These are phyloP conservation scores for Cheirogaleus medius DNA, from an alignment of 2,113 vertebrate species.

Conservation along the genomic window DNA sequence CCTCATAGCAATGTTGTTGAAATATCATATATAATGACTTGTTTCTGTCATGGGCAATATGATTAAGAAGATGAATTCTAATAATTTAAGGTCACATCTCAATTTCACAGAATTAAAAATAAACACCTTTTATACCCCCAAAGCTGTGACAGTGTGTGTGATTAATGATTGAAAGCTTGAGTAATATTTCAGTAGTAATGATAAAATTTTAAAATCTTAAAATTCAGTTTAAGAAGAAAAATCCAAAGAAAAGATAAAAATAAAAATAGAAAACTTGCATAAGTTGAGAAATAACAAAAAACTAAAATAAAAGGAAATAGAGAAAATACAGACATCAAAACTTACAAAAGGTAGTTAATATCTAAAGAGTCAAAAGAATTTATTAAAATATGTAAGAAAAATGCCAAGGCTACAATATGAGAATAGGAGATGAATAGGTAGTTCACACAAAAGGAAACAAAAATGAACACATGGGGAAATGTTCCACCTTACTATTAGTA, in stretches of 20 bases:
- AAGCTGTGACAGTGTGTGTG: neutral
- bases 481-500: neutral
- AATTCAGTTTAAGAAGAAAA: slow-evolving; percentile 27
- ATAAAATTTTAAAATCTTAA: slow-evolving; percentile 13
- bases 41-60: slow-evolving; percentile 17
- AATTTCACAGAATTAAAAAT: slow-evolving; percentile 59
- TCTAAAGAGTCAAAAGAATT: neutral
- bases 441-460: neutral
- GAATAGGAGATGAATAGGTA: neutral
- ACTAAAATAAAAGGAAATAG: neutral
- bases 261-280: neutral
- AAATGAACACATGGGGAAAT: neutral
- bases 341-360: neutral
- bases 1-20: neutral
- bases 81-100: slow-evolving; percentile 25
- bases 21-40: neutral
- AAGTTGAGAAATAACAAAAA: slow-evolving; percentile 15
- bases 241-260: neutral
- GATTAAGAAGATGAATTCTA: slow-evolving; percentile 13
- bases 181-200: neutral
- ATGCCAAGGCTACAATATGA: neutral
- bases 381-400: slow-evolving; percentile 50
- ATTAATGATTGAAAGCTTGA: slow-evolving; percentile 27
- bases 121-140: slow-evolving; percentile 6
- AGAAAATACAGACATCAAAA: neutral